Conservation (phyloP, 2,888 invertebrate species). For the Drosophila yooni region DNA sequence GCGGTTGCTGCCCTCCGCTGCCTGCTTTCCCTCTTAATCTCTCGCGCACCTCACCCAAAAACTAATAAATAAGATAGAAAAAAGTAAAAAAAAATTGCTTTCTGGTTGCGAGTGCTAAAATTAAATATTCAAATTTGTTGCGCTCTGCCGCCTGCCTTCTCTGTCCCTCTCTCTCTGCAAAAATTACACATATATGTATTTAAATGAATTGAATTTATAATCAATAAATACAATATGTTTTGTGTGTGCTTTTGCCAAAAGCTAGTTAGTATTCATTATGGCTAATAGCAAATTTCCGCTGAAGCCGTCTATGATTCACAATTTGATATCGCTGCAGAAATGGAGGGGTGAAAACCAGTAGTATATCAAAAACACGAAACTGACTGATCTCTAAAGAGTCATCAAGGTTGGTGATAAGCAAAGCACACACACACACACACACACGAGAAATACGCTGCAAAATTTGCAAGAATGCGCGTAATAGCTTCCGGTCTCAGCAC, state of each 20-base stretch:
- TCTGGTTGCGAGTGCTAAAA: slow-evolving; percentile 59
- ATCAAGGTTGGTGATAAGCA: slow-evolving; percentile 52
- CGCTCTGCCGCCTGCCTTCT: slow-evolving; percentile 41
- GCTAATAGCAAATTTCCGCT: slow-evolving; percentile 51
- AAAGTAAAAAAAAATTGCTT: slow-evolving; percentile 1
- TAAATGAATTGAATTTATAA: slow-evolving; percentile 37
- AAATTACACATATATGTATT: slow-evolving; percentile 35
- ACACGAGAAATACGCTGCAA: slow-evolving; percentile 41
- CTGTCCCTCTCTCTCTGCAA: background rate
- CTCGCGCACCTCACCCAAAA: slow-evolving; percentile 13
- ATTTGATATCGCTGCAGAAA: slow-evolving; percentile 36
- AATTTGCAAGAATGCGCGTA: slow-evolving; percentile 58
- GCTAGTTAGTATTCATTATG: slow-evolving; percentile 34
- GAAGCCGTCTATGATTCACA: slow-evolving; percentile 58
- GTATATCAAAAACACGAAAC: slow-evolving; percentile 11
- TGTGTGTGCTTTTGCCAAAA: slow-evolving; percentile 26
- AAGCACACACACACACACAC: slow-evolving; percentile 10
- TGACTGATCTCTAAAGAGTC: slow-evolving; percentile 43
- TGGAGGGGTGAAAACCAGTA: slow-evolving; percentile 54
- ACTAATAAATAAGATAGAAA: slow-evolving; percentile 1
- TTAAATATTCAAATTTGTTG: slow-evolving; percentile 74
- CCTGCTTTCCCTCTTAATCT: slow-evolving; percentile 28
- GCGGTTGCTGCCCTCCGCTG: slow-evolving; percentile 38
- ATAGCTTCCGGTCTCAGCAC: slow-evolving; percentile 61
- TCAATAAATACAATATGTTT: slow-evolving; percentile 22